Evolutionary conservation across 2,113 vertebrate species (phyloP).

Genomic region (Aramus guarauna): DNA sequence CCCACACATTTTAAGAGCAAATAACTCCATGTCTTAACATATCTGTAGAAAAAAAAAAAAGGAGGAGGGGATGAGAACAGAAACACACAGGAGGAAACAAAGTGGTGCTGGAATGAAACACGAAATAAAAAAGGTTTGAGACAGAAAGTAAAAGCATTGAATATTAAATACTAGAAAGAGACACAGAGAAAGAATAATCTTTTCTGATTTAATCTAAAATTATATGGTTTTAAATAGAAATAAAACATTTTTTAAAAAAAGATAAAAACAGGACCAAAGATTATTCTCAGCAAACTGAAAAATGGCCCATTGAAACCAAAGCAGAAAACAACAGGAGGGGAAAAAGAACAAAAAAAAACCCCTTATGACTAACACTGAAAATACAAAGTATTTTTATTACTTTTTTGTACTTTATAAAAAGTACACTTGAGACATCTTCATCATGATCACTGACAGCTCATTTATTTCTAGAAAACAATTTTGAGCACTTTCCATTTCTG

Average conservation of each 20-base stretch:
- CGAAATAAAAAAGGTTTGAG: not conserved
- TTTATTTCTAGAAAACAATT: constrained; percentile 7
- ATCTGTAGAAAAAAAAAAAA: not conserved
- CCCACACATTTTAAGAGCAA: not conserved
- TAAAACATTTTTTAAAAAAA: not conserved
- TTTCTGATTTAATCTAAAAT: not conserved
- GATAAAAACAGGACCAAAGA: not conserved
- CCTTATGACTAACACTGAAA: not conserved
- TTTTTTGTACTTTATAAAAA: not conserved
- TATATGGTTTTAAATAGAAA: not conserved
- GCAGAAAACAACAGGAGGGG: not conserved
- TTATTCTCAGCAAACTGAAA: not conserved
- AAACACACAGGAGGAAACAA: not conserved
- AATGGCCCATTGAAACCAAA: not conserved
- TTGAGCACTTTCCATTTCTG: not conserved
- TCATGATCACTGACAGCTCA: not conserved
- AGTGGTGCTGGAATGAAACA: accelerated
- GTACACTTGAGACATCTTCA: constrained; percentile 31
- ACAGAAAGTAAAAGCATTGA: not conserved
- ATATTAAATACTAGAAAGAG: not conserved
- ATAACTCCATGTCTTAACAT: not conserved
- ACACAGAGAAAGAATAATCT: not conserved
- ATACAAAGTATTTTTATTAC: constrained; percentile 18
- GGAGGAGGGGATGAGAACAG: not conserved
- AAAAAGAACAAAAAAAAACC: not conserved